These are phyloP conservation scores for Suricata suricatta DNA, from an alignment of 2,113 vertebrate species.

Conservation along the genomic window DNA sequence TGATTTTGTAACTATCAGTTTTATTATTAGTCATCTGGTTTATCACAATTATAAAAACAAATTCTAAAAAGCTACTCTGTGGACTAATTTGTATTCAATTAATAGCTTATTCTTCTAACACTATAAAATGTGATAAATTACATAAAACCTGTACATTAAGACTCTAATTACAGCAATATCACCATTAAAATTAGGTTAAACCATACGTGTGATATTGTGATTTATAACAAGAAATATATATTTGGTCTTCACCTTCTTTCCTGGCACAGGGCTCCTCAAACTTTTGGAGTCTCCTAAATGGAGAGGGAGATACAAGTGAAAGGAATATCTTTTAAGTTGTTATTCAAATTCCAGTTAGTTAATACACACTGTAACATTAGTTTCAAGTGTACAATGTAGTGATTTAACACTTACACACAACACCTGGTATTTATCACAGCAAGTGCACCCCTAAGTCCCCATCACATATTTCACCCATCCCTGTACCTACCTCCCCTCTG, in stretches of 20 bases:
- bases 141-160: background rate
- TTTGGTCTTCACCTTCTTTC: background rate
- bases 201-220: background rate
- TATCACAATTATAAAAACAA: conserved; percentile 38
- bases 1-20: conserved; percentile 47
- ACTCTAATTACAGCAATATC: background rate
- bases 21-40: conserved; percentile 48
- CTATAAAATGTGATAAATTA: conserved; percentile 19
- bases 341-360: background rate
- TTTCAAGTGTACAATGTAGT: background rate
- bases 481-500: background rate
- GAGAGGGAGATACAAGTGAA: background rate
- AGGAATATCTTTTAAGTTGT: background rate
- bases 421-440: background rate
- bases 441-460: background rate
- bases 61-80: conserved; percentile 36
- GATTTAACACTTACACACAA: background rate
- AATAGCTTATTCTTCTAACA: conserved; percentile 33
- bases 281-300: background rate
- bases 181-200: background rate
- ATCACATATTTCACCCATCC: background rate
- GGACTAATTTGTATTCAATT: conserved; percentile 38
- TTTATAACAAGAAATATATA: background rate
- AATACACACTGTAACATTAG: background rate
- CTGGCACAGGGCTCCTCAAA: background rate